phyloP scores from a whole-genome alignment of 92 coral and sea anemone genomes.

The Epizoanthus scotinus region DNA sequence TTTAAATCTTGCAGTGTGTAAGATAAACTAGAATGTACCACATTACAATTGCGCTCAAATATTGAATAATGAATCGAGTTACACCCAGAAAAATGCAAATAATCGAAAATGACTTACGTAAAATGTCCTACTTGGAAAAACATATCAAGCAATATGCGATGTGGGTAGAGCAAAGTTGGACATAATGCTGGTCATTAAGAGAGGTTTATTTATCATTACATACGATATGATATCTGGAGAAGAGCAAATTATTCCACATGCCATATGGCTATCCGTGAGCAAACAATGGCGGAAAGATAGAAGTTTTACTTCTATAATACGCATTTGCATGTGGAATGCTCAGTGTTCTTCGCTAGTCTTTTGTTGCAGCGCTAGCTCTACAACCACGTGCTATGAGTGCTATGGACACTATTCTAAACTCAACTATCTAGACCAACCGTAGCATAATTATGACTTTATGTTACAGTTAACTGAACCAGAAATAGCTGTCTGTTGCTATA shows the following conservation, averaged over 20 bases:
- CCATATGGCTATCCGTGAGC: not conserved
- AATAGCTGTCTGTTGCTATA: too few species aligned
- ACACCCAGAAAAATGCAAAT: conserved; percentile 23
- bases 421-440: too few species aligned
- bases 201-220: not conserved
- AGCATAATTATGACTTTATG: too few species aligned
- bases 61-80: conserved; percentile 19
- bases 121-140: not conserved
- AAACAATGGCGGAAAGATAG: not conserved
- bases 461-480: not conserved
- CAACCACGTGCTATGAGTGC: not conserved
- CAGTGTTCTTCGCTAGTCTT: not conserved
- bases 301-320: too few species aligned
- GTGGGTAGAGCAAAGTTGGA: not conserved
- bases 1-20: not conserved
- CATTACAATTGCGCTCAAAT: not conserved
- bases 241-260: not conserved
- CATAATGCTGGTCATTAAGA: too few species aligned
- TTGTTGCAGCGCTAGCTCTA: not conserved
- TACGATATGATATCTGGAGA: not conserved
- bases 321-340: not conserved
- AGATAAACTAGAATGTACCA: not conserved
- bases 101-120: not conserved
- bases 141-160: not conserved
- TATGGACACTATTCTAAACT: too few species aligned